Conservation (phyloP, 1,140 invertebrate genomes). For the Cydia pomonella region DNA sequence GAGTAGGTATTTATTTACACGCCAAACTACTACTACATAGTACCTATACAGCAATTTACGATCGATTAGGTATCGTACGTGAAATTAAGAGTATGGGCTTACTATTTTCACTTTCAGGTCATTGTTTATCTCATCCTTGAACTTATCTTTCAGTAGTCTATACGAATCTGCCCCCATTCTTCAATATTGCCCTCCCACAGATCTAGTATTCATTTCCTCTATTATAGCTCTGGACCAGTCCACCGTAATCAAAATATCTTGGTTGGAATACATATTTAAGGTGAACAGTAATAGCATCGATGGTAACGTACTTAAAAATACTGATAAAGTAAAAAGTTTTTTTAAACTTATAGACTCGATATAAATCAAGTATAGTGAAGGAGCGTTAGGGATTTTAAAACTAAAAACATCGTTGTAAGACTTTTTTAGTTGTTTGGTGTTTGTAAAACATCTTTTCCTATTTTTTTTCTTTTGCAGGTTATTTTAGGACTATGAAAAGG, state of each 20-base stretch:
- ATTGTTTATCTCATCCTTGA: too few species aligned
- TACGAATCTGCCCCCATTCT: not conserved
- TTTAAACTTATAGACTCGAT: too few species aligned
- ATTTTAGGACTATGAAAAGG: too few species aligned
- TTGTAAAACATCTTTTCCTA: too few species aligned
- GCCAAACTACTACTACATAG: not conserved
- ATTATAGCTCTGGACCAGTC: not conserved
- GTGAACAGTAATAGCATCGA: not conserved
- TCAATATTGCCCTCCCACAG: not conserved
- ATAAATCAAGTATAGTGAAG: too few species aligned
- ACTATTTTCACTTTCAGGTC: not conserved
- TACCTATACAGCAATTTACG: not conserved
- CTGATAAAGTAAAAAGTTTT: too few species aligned
- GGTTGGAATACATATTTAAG: not conserved
- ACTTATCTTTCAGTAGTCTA: not conserved
- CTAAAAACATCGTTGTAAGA: too few species aligned
- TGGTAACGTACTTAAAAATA: too few species aligned
- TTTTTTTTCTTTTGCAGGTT: too few species aligned
- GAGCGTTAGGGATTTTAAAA: too few species aligned
- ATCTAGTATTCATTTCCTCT: not conserved
- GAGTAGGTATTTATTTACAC: not conserved
- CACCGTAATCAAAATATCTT: not conserved
- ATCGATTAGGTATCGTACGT: not conserved
- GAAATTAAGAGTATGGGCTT: too few species aligned
- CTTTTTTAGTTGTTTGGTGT: too few species aligned